Evolutionary conservation across 1,140 invertebrate genomes (phyloP).

Genomic region (Drosophila neocordata): DNA sequence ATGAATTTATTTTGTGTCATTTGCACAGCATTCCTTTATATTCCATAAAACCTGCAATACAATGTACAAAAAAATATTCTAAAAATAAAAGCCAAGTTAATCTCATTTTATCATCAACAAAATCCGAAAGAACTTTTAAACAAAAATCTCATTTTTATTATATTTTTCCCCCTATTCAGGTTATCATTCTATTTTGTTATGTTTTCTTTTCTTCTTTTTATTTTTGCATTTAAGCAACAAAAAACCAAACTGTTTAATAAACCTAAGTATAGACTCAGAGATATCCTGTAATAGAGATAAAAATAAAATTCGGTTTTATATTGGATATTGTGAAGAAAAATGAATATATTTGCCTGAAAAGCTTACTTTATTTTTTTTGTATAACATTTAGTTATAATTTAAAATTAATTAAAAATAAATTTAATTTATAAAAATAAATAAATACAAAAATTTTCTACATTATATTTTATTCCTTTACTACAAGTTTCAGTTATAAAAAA

Average conservation of each 20-base stretch:
- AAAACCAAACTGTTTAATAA: neutral
- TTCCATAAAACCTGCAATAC: neutral
- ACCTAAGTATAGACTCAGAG: neutral
- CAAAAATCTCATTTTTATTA: slow-evolving; percentile 3
- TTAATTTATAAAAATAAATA: no score
- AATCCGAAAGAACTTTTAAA: slow-evolving; percentile 1
- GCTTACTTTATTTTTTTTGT: no score
- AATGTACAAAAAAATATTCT: slow-evolving; percentile 9
- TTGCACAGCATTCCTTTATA: neutral
- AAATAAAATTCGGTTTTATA: neutral
- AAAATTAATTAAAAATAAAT: no score
- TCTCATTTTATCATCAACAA: slow-evolving; percentile 9
- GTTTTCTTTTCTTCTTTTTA: neutral
- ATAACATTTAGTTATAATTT: no score
- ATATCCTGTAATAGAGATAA: neutral
- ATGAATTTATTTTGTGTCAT: neutral
- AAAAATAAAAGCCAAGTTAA: neutral
- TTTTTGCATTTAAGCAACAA: neutral
- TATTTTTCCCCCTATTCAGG: neutral
- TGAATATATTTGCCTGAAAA: no score
- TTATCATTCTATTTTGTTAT: neutral
- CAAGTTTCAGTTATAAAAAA: no score
- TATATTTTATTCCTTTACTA: no score
- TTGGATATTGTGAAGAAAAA: no score
- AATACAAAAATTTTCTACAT: no score